phyloP scores from a whole-genome alignment of 2,113 vertebrate species.

The Psilopsiagon aurifrons region DNA sequence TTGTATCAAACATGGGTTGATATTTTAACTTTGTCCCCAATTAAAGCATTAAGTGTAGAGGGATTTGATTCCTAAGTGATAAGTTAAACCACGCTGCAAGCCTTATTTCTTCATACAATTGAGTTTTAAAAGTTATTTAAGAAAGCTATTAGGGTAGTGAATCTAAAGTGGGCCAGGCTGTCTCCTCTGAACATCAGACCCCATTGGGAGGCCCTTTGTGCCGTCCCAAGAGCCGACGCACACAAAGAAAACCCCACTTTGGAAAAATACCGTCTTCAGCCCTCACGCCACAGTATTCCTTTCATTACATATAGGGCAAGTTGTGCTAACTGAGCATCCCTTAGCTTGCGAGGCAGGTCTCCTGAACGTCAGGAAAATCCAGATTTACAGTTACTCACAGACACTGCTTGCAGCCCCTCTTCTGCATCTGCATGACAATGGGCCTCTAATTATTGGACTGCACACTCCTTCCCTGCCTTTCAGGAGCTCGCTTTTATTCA shows the following conservation, averaged over 20 bases:
- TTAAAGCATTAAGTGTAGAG: not conserved
- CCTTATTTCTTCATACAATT: not conserved
- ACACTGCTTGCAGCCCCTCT: not conserved
- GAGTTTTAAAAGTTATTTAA: not conserved
- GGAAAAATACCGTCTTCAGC: not conserved
- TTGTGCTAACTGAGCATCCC: not conserved
- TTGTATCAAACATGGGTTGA: not conserved
- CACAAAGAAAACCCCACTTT: not conserved
- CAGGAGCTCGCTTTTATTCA: slow-evolving; percentile 31
- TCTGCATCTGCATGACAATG: slow-evolving; percentile 48
- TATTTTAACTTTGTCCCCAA: not conserved
- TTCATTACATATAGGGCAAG: not conserved
- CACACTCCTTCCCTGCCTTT: slow-evolving; percentile 46
- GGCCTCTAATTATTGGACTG: not conserved
- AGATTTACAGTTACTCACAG: not conserved
- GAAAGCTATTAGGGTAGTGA: not conserved
- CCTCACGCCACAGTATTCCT: fast-evolving
- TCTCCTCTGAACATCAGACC: not conserved
- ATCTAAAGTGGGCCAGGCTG: not conserved
- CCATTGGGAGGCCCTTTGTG: not conserved
- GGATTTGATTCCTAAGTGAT: not conserved
- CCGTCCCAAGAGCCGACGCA: fast-evolving
- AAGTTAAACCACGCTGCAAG: not conserved
- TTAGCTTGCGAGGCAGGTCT: fast-evolving
- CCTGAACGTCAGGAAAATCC: not conserved